Percentiles rank a stretch among this genome's conserved stretches.
These are phyloP conservation scores for Hydrochoerus hydrochaeris DNA, from an alignment of 2,113 vertebrate genomes.

Conservation along the genomic window DNA sequence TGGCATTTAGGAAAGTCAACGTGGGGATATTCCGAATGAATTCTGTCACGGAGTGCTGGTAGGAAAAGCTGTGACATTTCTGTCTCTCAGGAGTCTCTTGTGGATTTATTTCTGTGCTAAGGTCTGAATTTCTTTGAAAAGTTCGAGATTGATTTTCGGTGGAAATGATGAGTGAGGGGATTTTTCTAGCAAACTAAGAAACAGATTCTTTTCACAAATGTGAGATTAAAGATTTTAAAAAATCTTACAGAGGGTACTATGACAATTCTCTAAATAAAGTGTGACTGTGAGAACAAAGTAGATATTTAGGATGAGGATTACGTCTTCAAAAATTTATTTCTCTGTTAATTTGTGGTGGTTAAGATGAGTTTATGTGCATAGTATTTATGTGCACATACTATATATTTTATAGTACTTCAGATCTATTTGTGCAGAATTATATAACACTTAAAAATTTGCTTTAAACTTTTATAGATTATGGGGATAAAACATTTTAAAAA, in stretches of 20 bases:
- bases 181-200: conserved; percentile 43
- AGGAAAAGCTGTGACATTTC: background rate
- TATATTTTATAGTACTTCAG: background rate
- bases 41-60: background rate
- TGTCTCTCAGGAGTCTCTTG: background rate
- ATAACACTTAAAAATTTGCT: conserved; percentile 31
- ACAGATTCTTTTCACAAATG: conserved; percentile 41
- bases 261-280: background rate
- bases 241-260: background rate
- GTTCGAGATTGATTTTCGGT: conserved; percentile 59
- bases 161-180: background rate
- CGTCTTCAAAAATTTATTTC: conserved; percentile 42
- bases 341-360: conserved; percentile 44
- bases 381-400: background rate
- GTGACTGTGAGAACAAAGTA: background rate
- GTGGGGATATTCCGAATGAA: background rate
- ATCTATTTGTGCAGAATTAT: conserved; percentile 54
- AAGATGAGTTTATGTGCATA: background rate
- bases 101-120: conserved; percentile 6
- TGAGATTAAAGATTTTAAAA: conserved; percentile 30
- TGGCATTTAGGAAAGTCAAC: background rate
- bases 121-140: conserved; percentile 49
- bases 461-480: background rate
- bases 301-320: conserved; percentile 1
- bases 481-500: conserved; percentile 23